These are phyloP conservation scores for Lepus europaeus DNA, from an alignment of 2,113 vertebrate species.

Conservation along the genomic window DNA sequence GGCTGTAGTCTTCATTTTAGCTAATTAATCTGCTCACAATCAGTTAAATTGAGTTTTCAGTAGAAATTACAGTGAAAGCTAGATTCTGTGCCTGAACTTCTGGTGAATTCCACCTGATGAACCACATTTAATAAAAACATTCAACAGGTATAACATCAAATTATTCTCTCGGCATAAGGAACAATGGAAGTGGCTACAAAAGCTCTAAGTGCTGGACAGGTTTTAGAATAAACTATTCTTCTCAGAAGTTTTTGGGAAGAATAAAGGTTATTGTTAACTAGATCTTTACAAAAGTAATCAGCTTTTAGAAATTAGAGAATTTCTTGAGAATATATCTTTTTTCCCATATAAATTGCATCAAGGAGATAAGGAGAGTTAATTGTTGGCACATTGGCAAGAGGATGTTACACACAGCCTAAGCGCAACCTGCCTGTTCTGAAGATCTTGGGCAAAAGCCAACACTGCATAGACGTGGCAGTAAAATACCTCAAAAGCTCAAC, in stretches of 20 bases:
- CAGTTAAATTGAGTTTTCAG: background rate
- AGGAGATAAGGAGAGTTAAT: conserved; percentile 26
- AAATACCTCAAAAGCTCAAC: conserved; percentile 1
- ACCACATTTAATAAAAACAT: conserved; percentile 11
- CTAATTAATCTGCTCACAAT: conserved; percentile 37
- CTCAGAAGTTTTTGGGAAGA: background rate
- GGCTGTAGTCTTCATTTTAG: background rate
- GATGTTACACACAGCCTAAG: background rate
- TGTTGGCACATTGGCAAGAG: background rate
- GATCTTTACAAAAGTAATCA: conserved; percentile 23
- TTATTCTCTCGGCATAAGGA: background rate
- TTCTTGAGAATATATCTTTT: conserved; percentile 5
- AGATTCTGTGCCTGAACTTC: conserved; percentile 41
- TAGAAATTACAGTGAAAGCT: conserved; percentile 36
- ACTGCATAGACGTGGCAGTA: background rate
- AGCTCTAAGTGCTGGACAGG: background rate
- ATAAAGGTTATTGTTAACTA: conserved; percentile 22
- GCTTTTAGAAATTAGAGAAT: conserved; percentile 34
- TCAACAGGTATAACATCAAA: conserved; percentile 3
- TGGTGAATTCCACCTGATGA: background rate
- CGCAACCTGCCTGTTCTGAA: background rate
- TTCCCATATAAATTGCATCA: background rate
- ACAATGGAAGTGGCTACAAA: conserved; percentile 5
- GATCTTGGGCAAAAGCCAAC: background rate
- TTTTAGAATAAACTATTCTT: conserved; percentile 44